Evolutionary conservation across 2,797 vertebrate genomes (phyloP).

Genomic region (Onychomys torridus): DNA sequence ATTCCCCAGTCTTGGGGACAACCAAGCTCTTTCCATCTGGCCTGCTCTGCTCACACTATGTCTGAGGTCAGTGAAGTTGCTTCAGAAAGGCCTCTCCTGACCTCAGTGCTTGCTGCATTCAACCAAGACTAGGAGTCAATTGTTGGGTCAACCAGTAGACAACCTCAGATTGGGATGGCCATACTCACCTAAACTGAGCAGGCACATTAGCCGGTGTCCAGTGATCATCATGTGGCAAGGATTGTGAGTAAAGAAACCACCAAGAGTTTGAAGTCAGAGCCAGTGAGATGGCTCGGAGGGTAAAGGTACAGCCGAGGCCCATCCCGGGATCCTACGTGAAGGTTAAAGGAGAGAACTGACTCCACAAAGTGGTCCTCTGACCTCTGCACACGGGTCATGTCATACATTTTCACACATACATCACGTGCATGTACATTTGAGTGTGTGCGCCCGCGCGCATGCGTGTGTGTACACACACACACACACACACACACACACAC

Average conservation of each 20-base stretch:
- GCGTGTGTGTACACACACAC: no score
- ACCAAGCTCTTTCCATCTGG: neutral
- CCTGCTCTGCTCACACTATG: neutral
- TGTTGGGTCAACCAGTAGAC: neutral
- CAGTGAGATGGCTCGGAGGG: neutral
- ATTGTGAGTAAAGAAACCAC: neutral
- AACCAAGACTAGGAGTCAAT: neutral
- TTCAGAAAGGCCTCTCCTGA: constrained; percentile 17
- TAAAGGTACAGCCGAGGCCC: neutral
- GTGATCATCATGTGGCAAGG: neutral
- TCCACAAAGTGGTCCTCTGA: neutral
- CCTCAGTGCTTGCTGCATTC: neutral
- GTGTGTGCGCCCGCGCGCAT: no score
- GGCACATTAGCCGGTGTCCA: neutral
- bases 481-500: neutral
- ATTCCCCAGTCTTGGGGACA: neutral
- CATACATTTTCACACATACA: neutral
- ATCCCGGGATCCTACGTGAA: neutral
- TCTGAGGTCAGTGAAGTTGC: neutral
- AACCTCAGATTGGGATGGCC: neutral
- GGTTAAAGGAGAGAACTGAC: neutral
- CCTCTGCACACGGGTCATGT: neutral
- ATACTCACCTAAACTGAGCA: neutral
- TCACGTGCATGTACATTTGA: no score
- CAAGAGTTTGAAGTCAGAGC: neutral